Evolutionary conservation across 2,797 vertebrate species (phyloP).

Genomic region (Phalanger gymnotis): DNA sequence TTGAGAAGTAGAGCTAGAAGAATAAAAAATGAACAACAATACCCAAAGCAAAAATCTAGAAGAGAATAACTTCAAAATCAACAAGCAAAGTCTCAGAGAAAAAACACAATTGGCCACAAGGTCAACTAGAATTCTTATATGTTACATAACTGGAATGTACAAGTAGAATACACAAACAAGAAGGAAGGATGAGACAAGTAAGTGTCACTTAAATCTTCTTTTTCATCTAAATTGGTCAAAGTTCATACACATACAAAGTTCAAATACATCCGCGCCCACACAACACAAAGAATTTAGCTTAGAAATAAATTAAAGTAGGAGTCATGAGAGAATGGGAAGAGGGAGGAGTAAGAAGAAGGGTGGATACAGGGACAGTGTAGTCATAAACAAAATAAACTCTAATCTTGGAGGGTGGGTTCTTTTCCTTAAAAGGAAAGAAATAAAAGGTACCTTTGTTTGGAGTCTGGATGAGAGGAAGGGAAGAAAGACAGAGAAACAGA

Average conservation of each 20-base stretch:
- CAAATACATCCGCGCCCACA: not conserved
- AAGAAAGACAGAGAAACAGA: too few relatives aligned
- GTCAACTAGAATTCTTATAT: not conserved
- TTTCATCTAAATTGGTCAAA: not conserved
- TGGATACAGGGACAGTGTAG: not conserved
- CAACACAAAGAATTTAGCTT: not conserved
- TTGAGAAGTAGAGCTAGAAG: not conserved
- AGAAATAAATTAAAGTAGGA: too few relatives aligned
- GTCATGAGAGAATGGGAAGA: not conserved
- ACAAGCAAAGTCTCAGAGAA: not conserved
- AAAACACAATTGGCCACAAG: not conserved
- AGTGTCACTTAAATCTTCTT: not conserved
- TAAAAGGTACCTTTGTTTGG: not conserved
- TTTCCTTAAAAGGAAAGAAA: too few relatives aligned
- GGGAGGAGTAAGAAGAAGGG: not conserved
- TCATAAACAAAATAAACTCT: too few relatives aligned
- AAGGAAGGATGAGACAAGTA: not conserved
- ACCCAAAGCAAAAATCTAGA: not conserved
- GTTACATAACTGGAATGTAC: not conserved
- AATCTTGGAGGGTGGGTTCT: too few relatives aligned
- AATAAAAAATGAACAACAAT: not conserved
- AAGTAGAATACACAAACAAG: not conserved
- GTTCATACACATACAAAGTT: not conserved
- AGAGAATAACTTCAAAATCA: not conserved
- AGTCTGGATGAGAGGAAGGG: not conserved